Base-by-base conservation (phyloP, 2,113 vertebrate genomes). In the Stigmatopora argus region DNA sequence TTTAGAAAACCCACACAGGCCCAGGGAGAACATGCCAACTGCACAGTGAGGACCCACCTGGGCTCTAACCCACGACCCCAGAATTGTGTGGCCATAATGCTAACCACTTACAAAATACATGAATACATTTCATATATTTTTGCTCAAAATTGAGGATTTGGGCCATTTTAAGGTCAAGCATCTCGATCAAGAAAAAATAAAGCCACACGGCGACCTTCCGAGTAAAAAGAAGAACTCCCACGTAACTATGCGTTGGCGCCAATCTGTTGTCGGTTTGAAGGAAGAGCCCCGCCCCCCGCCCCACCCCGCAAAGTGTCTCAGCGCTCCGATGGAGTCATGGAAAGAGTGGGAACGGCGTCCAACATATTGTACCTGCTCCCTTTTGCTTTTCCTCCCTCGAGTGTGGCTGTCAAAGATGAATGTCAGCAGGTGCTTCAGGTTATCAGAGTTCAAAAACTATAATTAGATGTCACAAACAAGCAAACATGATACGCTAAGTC, bases 321-420 rank as follows among this genome's bases (percentile, higher is more conserved):
- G 62, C 48, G 52, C 66, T 71, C 68, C 15, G 18, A 14, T 0
- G 65, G 4, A 44, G 51, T 67, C 62, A 84, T 79, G 80, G 82
- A 89, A 89, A 87, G 80, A 74, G 58, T 49, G 71, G 74, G 76
- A 74, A 77, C 77, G 76, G 48, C 21, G 23, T 83, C 85, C 84
- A 88, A 84, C 80, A 86, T 76, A 79, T 79, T 85, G 62, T 83
- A 84, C 77, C 78, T 85, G 74, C 60, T 75, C 46, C 72, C 76
- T 70, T 82, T 75, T 81, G 66, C 70, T 75, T 13, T 67, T 81
- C 62, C 77, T 75, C 80, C 73, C 71, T 60, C 41, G 78, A 73
- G 83, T 78, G 73, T 83, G 81, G 86, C 89, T 86, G 87, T 86
- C 72, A 44, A 77, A 62, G 63, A 73, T 65, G 62, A 64, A 72